Percentiles rank a stretch among this genome's conserved stretches.
Conservation (phyloP, 2,888 invertebrate species). For the Xestia c-nigrum region DNA sequence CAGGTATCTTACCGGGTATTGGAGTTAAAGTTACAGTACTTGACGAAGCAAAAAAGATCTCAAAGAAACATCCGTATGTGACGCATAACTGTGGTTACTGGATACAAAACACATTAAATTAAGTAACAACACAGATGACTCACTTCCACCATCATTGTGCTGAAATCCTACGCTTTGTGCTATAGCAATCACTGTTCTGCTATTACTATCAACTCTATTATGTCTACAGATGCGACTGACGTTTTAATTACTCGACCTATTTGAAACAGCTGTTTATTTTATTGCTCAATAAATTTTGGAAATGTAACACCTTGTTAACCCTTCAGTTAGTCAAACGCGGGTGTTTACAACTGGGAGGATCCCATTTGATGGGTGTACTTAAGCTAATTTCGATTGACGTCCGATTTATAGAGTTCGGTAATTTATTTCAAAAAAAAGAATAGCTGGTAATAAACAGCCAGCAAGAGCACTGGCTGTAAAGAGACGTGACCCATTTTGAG, state of each 20-base stretch:
- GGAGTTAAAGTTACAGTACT: slow-evolving; percentile 5
- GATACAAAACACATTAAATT: slow-evolving; percentile 52
- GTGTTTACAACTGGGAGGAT: slow-evolving; percentile 35
- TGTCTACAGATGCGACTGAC: slow-evolving; percentile 38
- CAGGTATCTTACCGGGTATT: slow-evolving; percentile 6
- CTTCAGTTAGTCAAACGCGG: slow-evolving; percentile 26
- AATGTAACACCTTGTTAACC: slow-evolving; percentile 49
- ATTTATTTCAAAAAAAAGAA: neutral
- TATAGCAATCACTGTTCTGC: slow-evolving; percentile 38
- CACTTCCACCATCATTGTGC: slow-evolving; percentile 51
- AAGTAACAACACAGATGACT: slow-evolving; percentile 60
- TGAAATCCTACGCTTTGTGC: slow-evolving; percentile 43
- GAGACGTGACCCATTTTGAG: slow-evolving; percentile 39
- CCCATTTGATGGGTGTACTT: slow-evolving; percentile 15
- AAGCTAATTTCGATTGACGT: slow-evolving; percentile 30
- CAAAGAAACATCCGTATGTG: slow-evolving; percentile 52
- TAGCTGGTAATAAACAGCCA: slow-evolving; percentile 1
- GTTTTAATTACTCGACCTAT: slow-evolving; percentile 55
- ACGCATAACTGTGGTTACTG: slow-evolving; percentile 49
- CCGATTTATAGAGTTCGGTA: neutral
- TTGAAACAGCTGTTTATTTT: slow-evolving; percentile 57
- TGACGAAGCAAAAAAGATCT: slow-evolving; percentile 15
- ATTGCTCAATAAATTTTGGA: slow-evolving; percentile 51
- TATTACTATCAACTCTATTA: slow-evolving; percentile 26
- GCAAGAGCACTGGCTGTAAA: neutral